phyloP scores from a whole-genome alignment of 1,140 invertebrate genomes.

The Notospermus geniculatus region DNA sequence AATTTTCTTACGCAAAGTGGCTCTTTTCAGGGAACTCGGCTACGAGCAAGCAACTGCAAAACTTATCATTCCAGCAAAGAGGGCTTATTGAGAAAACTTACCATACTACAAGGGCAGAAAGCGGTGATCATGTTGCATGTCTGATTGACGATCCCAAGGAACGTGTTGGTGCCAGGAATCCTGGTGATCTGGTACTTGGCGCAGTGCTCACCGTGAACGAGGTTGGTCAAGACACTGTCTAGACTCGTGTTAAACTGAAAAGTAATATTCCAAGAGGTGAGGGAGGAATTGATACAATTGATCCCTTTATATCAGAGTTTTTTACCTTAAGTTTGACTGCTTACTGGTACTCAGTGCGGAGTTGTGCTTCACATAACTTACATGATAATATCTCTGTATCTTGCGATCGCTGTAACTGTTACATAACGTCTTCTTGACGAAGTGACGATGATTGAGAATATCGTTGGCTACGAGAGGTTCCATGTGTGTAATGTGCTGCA shows the following conservation, averaged over 20 bases:
- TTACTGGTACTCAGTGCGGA: too few species aligned
- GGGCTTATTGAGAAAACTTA: conserved; percentile 59
- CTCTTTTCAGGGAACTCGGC: too few species aligned
- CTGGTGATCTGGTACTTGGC: conserved; percentile 79
- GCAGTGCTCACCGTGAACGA: conserved; percentile 83
- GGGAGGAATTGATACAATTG: too few species aligned
- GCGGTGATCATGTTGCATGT: conserved; percentile 75
- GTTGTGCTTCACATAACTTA: too few species aligned
- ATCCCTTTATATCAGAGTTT: conserved; percentile 8
- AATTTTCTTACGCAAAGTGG: too few species aligned
- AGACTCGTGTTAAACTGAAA: conserved; percentile 83
- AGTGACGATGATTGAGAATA: conserved; percentile 75
- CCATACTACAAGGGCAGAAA: conserved; percentile 90
- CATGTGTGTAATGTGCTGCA: conserved; percentile 79
- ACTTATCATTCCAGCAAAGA: too few species aligned
- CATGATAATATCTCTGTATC: conserved; percentile 57
- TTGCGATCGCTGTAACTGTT: conserved; percentile 60
- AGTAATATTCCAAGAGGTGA: too few species aligned
- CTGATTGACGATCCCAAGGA: conserved; percentile 83
- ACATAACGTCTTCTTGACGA: conserved; percentile 81
- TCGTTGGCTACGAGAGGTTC: conserved; percentile 84
- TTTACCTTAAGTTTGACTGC: too few species aligned
- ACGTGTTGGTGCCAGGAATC: conserved; percentile 80
- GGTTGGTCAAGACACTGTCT: conserved; percentile 70
- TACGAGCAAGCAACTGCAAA: too few species aligned